These are phyloP conservation scores for Cephus nigrinus DNA, from an alignment of 2,888 invertebrate species.

Conservation along the genomic window DNA sequence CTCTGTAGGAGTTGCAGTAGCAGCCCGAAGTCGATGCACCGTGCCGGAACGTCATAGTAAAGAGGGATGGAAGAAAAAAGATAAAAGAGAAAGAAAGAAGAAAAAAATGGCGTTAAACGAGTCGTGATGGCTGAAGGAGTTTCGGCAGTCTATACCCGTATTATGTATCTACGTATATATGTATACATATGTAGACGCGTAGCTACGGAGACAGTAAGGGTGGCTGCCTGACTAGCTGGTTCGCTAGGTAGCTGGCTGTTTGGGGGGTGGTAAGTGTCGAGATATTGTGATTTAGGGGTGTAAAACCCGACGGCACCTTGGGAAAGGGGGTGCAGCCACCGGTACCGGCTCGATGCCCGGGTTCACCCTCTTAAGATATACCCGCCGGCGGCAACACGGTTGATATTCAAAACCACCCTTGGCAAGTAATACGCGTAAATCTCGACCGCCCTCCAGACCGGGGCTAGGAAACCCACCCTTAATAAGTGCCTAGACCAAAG, in stretches of 20 bases:
- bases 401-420: constrained; percentile 42
- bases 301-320: constrained; percentile 16
- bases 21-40: neutral
- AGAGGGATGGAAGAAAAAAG: neutral
- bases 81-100: neutral
- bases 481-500: neutral
- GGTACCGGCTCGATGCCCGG: neutral
- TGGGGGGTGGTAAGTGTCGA: constrained; percentile 25
- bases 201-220: neutral
- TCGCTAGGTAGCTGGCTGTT: neutral
- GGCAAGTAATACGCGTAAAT: constrained; percentile 41
- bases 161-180: neutral
- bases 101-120: neutral
- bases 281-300: constrained; percentile 36
- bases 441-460: constrained; percentile 25
- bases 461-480: neutral
- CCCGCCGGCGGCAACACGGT: constrained; percentile 19
- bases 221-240: neutral
- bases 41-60: neutral
- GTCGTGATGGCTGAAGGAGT: neutral
- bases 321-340: neutral
- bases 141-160: neutral
- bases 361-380: constrained; percentile 6
- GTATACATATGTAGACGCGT: neutral
- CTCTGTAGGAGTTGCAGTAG: neutral